Evolutionary conservation across 2,888 invertebrate genomes (phyloP), one percentile per base, ranked within the genome.

Genomic region (Spatulosminthurus flaviceps): DNA sequence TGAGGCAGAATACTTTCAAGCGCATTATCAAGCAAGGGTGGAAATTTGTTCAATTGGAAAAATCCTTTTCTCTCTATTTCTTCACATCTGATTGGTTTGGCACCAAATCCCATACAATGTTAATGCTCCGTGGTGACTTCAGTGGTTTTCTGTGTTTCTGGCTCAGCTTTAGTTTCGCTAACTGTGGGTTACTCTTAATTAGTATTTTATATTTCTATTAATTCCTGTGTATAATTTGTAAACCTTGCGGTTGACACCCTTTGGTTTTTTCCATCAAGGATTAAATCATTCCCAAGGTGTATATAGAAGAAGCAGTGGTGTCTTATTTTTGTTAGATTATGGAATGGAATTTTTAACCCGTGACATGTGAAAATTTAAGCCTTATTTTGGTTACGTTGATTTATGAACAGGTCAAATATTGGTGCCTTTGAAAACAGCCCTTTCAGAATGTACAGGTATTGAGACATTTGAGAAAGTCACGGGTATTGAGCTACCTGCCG

Each of bases 381-480:
- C n/a, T 34, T 34, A 7, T 34, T 34, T 34, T 34, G 4, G 34
- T 7, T 9, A 34, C 9, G 34, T 34, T 34, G 34, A 9, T 34
- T n/a, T 34, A 34, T 34, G 9, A 34, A 2, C 70, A 84, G 84
- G 85, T 77, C 84, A 85, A 83, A 84, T 85, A 64, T 79, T 85
- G 16, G 83, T 85, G 19, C 85, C 85, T 9, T 51, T 84, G 11
- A 85, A 85, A 79, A 79, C 82, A 43, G 79, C 84, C 0, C 69
- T 83, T 1, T 76, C 81, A 19, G 85, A 85, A 69, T 85, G 85
- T 78, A 77, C 80, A 64, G 85, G 85, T 26, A 82, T 85, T 13
- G 85, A 85, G 60, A 84, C 84, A 24, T 85, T 85, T 82, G 85
- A 85, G 79, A 85, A 85, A 82, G 84, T 85, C 11, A 83, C 81